Evolutionary conservation across 2,888 invertebrate genomes (phyloP), one percentile per base, ranked within the genome.

Genomic region (Unio pictorum): DNA sequence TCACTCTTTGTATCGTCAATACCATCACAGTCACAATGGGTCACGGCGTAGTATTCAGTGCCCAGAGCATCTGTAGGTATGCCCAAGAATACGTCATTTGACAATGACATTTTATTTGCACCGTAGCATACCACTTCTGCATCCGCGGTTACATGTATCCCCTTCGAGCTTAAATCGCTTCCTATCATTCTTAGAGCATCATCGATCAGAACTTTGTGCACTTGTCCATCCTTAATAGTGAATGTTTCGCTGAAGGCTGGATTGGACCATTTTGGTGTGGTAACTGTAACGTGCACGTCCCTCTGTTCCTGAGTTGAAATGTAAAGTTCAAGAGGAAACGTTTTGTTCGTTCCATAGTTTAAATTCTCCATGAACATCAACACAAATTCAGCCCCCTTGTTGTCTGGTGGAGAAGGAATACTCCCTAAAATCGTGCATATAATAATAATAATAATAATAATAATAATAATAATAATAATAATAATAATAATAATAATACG

Each of bases 301-400:
- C 71, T 62, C 55, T 71, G 75, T 64, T 76, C 74, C 60, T 73
- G 71, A 4, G 81, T 80, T 17, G 82, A 76, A 1, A 79, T 69
- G 57, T 81, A 81, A 4, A 82, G 67, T 61, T 81, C 82, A 15
- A 79, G 70, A 30, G 71, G 66, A 65, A 75, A 80, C 4, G 57
- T 67, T 55, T 69, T 67, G 8, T 72, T 61, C 8, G 64, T 30
- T 11, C 70, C 71, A n/a, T 69, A 65, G 55, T 76, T 68, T 20
- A 69, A 58, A 61, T 82, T 82, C 67, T 82, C 79, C 80, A 81
- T 82, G 30, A 75, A 82, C 67, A 77, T 79, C 3, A 82, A 62
- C 18, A 81, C 70, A 64, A 81, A 82, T 64, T 81, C 79, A 3
- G 67, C 64, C 7, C 82, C 82, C 67, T 71, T 73, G 69, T 81